Evolutionary conservation across 2,113 vertebrate species (phyloP).

Genomic region (Sinocyclocheilus anophthalmus): DNA sequence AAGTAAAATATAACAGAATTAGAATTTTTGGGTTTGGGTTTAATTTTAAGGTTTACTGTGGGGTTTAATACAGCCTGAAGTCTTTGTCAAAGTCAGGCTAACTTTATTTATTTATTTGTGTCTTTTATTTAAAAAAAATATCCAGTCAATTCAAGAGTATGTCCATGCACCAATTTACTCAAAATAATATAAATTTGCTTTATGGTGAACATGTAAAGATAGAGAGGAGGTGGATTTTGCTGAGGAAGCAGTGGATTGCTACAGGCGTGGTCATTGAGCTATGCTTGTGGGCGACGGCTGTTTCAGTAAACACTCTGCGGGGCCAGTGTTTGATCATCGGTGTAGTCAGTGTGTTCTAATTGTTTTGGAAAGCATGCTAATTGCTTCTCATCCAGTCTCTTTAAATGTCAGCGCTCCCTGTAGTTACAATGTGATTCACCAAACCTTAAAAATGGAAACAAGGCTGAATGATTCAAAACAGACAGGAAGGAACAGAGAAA

Average conservation of each 20-base stretch:
- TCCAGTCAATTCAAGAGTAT: background rate
- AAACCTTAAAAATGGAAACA: conserved; percentile 54
- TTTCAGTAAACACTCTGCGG: conserved; percentile 54
- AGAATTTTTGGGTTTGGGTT: too few relatives aligned
- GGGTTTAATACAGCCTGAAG: too few relatives aligned
- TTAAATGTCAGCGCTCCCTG: conserved; percentile 67
- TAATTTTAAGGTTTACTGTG: too few relatives aligned
- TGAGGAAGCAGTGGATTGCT: conserved; percentile 46
- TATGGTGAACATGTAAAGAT: background rate
- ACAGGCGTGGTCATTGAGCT: conserved; percentile 39
- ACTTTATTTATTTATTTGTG: background rate
- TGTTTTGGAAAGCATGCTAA: conserved; percentile 67
- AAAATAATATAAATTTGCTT: background rate
- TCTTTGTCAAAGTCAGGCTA: too few relatives aligned
- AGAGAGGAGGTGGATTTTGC: conserved; percentile 37
- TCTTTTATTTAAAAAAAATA: background rate
- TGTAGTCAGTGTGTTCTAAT: conserved; percentile 61
- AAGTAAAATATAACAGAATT: too few relatives aligned
- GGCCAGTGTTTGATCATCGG: conserved; percentile 56
- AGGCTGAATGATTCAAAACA: conserved; percentile 48
- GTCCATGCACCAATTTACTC: background rate
- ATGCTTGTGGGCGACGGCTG: conserved; percentile 32
- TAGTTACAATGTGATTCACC: conserved; percentile 61
- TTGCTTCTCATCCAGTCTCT: conserved; percentile 66
- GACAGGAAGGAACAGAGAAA: conserved; percentile 23